Base-by-base conservation (phyloP, 1,140 invertebrate genomes). In the Cyphomyrmex costatus region DNA sequence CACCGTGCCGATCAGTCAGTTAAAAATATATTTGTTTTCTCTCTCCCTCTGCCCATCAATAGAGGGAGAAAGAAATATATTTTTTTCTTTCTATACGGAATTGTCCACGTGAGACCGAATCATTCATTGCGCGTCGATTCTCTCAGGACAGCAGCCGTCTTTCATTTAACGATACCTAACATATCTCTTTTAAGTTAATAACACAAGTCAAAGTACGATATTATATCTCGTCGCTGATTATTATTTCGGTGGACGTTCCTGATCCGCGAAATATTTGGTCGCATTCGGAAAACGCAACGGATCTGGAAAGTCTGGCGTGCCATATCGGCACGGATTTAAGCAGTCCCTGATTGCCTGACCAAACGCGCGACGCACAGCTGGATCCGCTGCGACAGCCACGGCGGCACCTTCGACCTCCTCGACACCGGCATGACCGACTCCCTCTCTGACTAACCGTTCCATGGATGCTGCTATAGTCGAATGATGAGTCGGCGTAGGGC, bases 311-410 rank as follows among this genome's bases (percentile, higher is more conserved):
- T 95, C 94, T 19, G 93, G 79, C 0, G 93, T 91, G 51, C 85
- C 76, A 3, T 91, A 89, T 87, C 93, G 92, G 36, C 88, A 89
- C 24, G 94, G 94, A 78, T 94, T 92, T 16, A 95, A 78, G 76
- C 93, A 94, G 8, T 95, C 94, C 56, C 94, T 93, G 30, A 95
- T 95, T 0, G 95, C 95, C 74, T 94, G 93, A 27, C 94, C 95
- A 46, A 95, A 95, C n/a, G 94, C 95, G 71, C 90, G 93, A 84
- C 94, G 90, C 0, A 95, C 95, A 21, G 92, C 92, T 0, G 93
- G 91, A 71, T 94, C 93, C 0, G 93, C 87, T 3, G 94, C 94
- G 0, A 95, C 94, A 4, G 94, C 94, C 0, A 91, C 92, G 0
- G 93, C 94, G 36, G 95, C 94, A 12, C 95, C 95, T 49, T 94